Percentiles rank a stretch among this genome's conserved stretches.
Evolutionary conservation across 2,113 vertebrate genomes (phyloP).

Genomic region (Syrmaticus mikado): DNA sequence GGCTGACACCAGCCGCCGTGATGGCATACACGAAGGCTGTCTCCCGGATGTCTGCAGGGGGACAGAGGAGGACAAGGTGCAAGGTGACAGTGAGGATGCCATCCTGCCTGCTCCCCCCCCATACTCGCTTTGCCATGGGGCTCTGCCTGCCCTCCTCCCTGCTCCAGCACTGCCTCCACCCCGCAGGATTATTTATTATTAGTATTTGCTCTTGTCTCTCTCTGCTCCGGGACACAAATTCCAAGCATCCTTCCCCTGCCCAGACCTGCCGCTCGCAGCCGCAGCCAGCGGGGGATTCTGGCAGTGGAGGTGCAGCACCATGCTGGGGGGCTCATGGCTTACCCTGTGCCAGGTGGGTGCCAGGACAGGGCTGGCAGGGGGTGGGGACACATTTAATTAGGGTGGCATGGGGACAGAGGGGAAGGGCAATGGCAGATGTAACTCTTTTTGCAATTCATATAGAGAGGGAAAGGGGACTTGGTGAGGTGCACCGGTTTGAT

Average conservation of each 20-base stretch:
- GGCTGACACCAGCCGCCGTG: conserved; percentile 92
- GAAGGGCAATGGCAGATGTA: background rate
- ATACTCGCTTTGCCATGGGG: background rate
- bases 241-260: conserved; percentile 87
- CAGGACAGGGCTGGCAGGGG: background rate
- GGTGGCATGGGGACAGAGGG: background rate
- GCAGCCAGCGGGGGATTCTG: conserved; percentile 80
- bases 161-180: background rate
- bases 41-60: conserved; percentile 90
- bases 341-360: background rate
- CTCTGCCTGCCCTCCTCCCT: background rate
- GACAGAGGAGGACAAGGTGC: rapidly evolving
- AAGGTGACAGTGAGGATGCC: background rate
- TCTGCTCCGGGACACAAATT: conserved; percentile 86
- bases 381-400: background rate
- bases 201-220: conserved; percentile 79
- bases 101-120: background rate
- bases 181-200: conserved; percentile 67
- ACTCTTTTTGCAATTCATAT: background rate
- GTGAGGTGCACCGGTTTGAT: background rate
- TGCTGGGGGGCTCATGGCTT: background rate
- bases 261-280: conserved; percentile 80
- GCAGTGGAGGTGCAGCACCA: background rate
- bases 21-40: conserved; percentile 97
- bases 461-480: background rate